Conservation (phyloP, 2,113 vertebrate species). For the Setophaga coronata region DNA sequence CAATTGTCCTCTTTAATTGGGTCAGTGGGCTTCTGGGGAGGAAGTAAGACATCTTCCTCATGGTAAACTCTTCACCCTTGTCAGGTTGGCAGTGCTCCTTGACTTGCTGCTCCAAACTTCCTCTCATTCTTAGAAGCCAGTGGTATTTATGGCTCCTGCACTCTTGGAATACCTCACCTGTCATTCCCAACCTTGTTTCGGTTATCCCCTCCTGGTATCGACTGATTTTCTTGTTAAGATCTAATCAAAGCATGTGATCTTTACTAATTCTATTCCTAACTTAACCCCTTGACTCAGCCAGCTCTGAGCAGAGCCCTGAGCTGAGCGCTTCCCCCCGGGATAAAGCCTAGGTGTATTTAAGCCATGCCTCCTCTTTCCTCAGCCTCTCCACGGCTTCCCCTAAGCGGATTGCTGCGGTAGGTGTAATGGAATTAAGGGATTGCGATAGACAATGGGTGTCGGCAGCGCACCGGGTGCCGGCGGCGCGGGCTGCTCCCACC, state of each 20-base stretch:
- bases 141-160: background rate
- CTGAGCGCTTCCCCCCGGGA: accelerated
- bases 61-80: background rate
- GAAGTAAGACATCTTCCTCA: background rate
- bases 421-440: slow-evolving; percentile 48
- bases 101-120: background rate
- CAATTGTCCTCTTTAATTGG: background rate
- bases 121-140: background rate
- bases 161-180: background rate
- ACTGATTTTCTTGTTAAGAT: background rate
- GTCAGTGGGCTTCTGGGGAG: background rate
- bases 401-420: slow-evolving; percentile 20
- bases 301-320: background rate
- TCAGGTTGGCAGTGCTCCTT: background rate
- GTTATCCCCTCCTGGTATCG: background rate
- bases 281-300: background rate
- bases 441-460: background rate
- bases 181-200: background rate
- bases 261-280: background rate
- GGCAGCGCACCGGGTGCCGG: accelerated
- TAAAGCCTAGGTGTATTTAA: background rate
- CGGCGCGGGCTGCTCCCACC: accelerated
- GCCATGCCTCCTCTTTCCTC: background rate
- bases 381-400: background rate
- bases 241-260: background rate